Evolutionary conservation across 2,888 invertebrate species (phyloP), one percentile per base, ranked within the genome.

Genomic region (Lasioglossum oenotherae): DNA sequence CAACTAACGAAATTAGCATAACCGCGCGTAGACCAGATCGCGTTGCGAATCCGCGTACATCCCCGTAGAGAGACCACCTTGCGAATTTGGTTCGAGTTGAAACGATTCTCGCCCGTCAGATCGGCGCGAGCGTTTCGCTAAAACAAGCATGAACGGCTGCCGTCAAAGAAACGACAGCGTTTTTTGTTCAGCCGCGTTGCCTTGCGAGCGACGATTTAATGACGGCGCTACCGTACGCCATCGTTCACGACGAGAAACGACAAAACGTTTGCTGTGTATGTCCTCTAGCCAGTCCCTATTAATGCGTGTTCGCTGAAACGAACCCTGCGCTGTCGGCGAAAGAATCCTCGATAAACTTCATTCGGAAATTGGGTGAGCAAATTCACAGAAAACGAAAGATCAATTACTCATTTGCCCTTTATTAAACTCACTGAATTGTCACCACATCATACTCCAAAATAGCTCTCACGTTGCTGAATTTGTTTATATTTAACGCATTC

Each of bases 1-100:
- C 4, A n/a, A n/a, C 4, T 12, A 57, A 41, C 8, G 1, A 41
- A 78, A 64, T 31, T 82, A 89, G 85, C 80, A 73, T 85, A 80
- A 57, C 60, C 78, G 78, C 80, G 85, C 80, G 84, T 89, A 91
- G 89, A 89, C 57, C 77, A 46, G 44, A 64, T 80, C 67, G 35
- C 35, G n/a, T 57, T n/a, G n/a, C n/a, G 57, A n/a, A n/a, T 57
- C 19, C 57, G 67, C 35, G 38, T 19, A 35, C 2, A 35, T 23
- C 2, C 31, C 19, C 27, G 27, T 64, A 64, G 27, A 64, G 64
- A 64, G 16, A 31, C 8, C 31, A 8, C 31, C 64, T 57, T 16
- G 19, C 8, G 64, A 64, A 8, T 31, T 60, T 27, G 27, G 27
- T 60, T 31, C 31, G 12, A 64, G 64, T 64, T 19, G 81, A 78